Percentiles rank a stretch among this genome's conserved stretches.
phyloP scores from a whole-genome alignment of 2,797 vertebrate species.

The Pampus argenteus region DNA sequence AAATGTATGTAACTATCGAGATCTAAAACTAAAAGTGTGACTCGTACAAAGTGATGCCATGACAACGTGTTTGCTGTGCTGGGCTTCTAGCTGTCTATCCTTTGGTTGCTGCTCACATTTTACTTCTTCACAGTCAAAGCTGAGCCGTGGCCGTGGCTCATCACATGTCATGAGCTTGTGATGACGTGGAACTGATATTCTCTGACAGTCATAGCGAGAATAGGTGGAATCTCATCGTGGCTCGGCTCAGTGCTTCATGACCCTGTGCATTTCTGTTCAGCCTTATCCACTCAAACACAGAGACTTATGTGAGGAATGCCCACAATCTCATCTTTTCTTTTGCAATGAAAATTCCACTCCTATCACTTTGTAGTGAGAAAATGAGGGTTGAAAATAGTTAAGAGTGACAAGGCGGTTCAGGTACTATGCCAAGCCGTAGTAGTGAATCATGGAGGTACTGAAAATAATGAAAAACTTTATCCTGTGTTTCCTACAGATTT shows the following conservation, averaged over 20 bases:
- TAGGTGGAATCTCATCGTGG: slow-evolving; percentile 18
- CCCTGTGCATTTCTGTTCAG: slow-evolving; percentile 44
- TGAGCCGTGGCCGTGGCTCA: slow-evolving; percentile 17
- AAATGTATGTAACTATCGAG: slow-evolving; percentile 3
- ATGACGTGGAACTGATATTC: slow-evolving; percentile 50
- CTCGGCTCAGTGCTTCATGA: slow-evolving; percentile 39
- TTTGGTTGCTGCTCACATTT: slow-evolving; percentile 22
- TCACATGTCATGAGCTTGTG: slow-evolving; percentile 52
- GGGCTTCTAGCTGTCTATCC: slow-evolving; percentile 45
- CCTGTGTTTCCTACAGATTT: slow-evolving; percentile 2
- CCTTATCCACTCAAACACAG: slow-evolving; percentile 52
- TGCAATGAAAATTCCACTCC: slow-evolving; percentile 19
- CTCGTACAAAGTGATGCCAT: slow-evolving; percentile 9
- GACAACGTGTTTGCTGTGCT: slow-evolving; percentile 57
- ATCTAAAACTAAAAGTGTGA: slow-evolving; percentile 2
- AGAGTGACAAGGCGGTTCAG: neutral
- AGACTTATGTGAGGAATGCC: slow-evolving; percentile 46
- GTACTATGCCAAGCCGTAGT: neutral
- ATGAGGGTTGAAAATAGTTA: neutral
- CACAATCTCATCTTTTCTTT: slow-evolving; percentile 7
- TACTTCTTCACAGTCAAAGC: slow-evolving; percentile 36
- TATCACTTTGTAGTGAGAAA: slow-evolving; percentile 5
- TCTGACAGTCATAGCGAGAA: slow-evolving; percentile 35
- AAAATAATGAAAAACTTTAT: neutral
- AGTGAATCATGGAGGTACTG: neutral